These are phyloP conservation scores for Lumbricus terrestris DNA, from an alignment of 2,888 invertebrate genomes.

Conservation along the genomic window DNA sequence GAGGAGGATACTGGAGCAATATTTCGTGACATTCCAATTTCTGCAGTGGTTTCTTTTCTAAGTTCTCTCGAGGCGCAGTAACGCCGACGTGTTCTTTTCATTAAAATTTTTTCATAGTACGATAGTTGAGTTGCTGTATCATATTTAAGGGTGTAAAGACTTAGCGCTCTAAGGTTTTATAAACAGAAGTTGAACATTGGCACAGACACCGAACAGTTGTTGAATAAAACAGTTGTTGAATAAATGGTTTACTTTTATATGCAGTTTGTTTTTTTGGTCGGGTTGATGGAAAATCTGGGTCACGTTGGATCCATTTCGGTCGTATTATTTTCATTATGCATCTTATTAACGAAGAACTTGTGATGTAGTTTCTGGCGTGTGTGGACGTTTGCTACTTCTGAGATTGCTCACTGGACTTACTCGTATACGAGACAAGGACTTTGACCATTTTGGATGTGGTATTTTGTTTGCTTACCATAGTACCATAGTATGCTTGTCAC, in stretches of 20 bases:
- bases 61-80: neutral
- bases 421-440: too few species aligned
- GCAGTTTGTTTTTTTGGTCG: neutral
- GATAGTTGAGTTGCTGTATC: neutral
- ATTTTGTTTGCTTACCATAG: too few species aligned
- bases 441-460: too few species aligned
- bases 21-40: neutral
- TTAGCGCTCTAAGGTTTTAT: conserved; percentile 3
- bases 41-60: neutral
- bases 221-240: neutral
- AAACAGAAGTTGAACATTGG: neutral
- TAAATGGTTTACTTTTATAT: neutral
- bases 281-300: neutral
- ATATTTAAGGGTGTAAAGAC: neutral
- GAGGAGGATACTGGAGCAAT: neutral
- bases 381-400: too few species aligned
- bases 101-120: neutral
- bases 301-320: too few species aligned
- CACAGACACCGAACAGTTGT: neutral
- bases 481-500: too few species aligned
- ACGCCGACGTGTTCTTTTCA: neutral
- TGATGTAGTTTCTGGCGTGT: too few species aligned
- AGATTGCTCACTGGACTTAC: too few species aligned
- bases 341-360: too few species aligned
- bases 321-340: too few species aligned